Evolutionary conservation across 2,113 vertebrate genomes (phyloP).

Genomic region (Lophochroa leadbeateri): DNA sequence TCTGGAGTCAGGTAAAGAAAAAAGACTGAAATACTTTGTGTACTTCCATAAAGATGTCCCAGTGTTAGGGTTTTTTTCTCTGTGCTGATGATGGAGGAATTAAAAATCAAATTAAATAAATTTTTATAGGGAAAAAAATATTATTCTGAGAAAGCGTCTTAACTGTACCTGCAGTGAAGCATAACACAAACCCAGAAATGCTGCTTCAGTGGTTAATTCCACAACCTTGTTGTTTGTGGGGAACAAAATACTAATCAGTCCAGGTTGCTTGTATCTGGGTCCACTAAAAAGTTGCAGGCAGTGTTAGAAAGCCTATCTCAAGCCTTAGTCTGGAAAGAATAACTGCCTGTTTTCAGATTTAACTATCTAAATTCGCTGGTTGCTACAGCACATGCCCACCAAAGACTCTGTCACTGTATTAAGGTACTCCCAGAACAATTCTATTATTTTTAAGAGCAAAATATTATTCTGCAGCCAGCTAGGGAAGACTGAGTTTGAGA

Average conservation of each 20-base stretch:
- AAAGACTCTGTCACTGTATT: not conserved
- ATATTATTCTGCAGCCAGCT: not conserved
- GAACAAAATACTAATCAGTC: not conserved
- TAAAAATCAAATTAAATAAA: not conserved
- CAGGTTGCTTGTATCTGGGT: fast-evolving
- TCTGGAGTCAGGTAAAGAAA: not conserved
- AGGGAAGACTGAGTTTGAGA: not conserved
- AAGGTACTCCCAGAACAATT: not conserved
- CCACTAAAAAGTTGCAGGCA: not conserved
- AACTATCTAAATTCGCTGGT: not conserved
- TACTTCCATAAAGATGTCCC: not conserved
- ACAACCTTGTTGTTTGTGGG: not conserved
- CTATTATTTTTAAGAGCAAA: not conserved
- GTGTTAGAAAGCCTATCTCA: not conserved
- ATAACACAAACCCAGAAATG: not conserved
- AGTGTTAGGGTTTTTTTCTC: fast-evolving
- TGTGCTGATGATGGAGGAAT: not conserved
- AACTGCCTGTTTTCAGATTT: not conserved
- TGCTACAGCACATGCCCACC: not conserved
- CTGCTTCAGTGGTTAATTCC: not conserved
- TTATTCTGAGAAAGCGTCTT: not conserved
- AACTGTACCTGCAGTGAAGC: not conserved
- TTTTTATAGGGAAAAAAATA: not conserved
- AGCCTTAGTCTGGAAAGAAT: not conserved
- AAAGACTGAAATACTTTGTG: not conserved